Conservation (phyloP, 2,888 invertebrate species). For the Ochlodes sylvanus region DNA sequence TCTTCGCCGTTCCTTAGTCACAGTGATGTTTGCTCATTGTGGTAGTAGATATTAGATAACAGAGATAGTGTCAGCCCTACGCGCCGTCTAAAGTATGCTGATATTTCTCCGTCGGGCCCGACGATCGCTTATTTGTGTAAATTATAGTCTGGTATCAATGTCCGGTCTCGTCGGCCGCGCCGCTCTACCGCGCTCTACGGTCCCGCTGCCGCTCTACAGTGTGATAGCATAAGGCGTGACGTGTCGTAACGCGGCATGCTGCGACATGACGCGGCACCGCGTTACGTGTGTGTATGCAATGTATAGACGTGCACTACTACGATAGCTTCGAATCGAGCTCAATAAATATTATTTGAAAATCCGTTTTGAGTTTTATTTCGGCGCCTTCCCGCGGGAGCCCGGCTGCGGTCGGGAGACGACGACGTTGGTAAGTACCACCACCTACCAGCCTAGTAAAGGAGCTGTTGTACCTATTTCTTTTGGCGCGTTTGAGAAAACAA, state of each 20-base stretch:
- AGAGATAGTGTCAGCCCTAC: no score
- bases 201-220: not conserved
- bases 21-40: no score
- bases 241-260: not conserved
- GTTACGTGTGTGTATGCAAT: slow-evolving; percentile 15
- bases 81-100: no score
- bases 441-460: no score
- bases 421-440: not conserved
- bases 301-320: slow-evolving; percentile 41
- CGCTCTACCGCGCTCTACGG: not conserved
- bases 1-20: no score
- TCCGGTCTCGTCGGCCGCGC: not conserved
- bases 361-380: slow-evolving; percentile 23
- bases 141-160: no score
- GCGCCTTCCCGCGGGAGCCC: not conserved
- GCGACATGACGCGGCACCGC: not conserved
- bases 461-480: no score
- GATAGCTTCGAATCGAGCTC: slow-evolving; percentile 47
- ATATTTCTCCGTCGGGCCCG: no score
- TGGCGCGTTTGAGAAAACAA: no score
- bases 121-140: no score
- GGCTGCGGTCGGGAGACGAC: not conserved
- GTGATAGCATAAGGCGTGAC: not conserved
- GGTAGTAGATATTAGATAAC: no score
- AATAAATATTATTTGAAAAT: slow-evolving; percentile 50